Conservation (phyloP, 1,140 invertebrate genomes). For the Heliothis subflexa region DNA sequence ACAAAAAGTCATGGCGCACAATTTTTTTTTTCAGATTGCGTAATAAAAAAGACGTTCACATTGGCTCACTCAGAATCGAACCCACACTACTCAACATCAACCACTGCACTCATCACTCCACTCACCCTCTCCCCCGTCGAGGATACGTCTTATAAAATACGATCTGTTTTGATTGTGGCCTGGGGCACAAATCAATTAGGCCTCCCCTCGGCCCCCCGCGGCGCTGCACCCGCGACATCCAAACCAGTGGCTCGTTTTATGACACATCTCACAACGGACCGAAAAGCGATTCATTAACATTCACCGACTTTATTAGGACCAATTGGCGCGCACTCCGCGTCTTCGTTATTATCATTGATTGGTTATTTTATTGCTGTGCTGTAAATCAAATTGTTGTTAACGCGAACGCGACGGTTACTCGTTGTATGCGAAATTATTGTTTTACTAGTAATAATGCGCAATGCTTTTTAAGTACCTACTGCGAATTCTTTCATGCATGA, state of each 20-base stretch:
- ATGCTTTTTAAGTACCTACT: too few relatives aligned
- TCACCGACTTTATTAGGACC: conserved; percentile 80
- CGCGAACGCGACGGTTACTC: conserved; percentile 10
- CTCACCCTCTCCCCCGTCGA: conserved; percentile 74
- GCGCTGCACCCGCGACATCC: conserved; percentile 74
- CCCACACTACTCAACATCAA: conserved; percentile 42
- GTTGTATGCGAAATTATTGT: conserved; percentile 1
- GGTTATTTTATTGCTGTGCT: conserved; percentile 48
- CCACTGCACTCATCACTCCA: conserved; percentile 46
- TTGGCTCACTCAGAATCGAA: conserved; percentile 63
- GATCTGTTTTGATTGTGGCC: conserved; percentile 87
- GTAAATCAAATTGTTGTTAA: conserved; percentile 40
- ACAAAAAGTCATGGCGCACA: too few relatives aligned
- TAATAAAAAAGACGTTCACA: neutral
- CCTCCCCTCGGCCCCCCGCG: conserved; percentile 72
- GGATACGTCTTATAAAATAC: conserved; percentile 85
- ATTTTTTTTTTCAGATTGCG: too few relatives aligned
- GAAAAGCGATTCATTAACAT: conserved; percentile 83
- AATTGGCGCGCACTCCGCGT: conserved; percentile 47
- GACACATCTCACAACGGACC: conserved; percentile 78
- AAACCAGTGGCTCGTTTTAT: conserved; percentile 85
- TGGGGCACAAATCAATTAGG: conserved; percentile 86
- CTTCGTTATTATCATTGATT: conserved; percentile 44
- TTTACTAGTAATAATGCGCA: neutral
- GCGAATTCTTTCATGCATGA: too few relatives aligned